A percentile compares a stretch with the other conserved stretches of the same genome.
Evolutionary conservation across 2,888 invertebrate species (phyloP).

Genomic region (Anagyrus pseudococci): DNA sequence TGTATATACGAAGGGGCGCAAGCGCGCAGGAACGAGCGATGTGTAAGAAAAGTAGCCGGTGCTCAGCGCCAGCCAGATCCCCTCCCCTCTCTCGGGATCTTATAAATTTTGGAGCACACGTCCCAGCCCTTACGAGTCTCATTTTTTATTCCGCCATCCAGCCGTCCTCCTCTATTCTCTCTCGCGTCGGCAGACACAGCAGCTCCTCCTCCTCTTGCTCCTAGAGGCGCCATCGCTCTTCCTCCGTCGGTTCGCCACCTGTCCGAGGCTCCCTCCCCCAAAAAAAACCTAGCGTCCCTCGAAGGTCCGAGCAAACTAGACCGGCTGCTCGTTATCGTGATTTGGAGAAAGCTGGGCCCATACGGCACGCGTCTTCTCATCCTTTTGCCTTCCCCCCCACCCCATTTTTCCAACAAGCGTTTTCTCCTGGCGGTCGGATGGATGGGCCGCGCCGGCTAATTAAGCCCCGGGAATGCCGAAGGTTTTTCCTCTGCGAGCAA

Average conservation of each 20-base stretch:
- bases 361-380: too few relatives aligned
- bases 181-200: neutral
- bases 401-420: too few relatives aligned
- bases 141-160: conserved; percentile 28
- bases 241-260: conserved; percentile 43
- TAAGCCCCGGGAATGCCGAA: conserved; percentile 17
- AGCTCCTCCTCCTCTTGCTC: too few relatives aligned
- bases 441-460: conserved; percentile 19
- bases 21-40: neutral
- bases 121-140: conserved; percentile 33
- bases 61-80: neutral
- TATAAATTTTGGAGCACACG: conserved; percentile 38
- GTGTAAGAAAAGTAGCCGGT: conserved; percentile 15
- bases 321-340: too few relatives aligned
- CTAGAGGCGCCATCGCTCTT: conserved; percentile 26
- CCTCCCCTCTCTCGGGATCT: conserved; percentile 7
- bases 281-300: too few relatives aligned
- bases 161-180: neutral
- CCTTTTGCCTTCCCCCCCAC: too few relatives aligned
- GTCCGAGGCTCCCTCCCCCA: conserved; percentile 37
- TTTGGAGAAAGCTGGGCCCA: too few relatives aligned
- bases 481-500: neutral
- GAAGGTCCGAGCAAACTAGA: too few relatives aligned
- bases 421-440: too few relatives aligned
- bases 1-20: neutral